Evolutionary conservation across 2,113 vertebrate species (phyloP), one percentile per base, ranked within the genome.

Genomic region (Garra rufa): DNA sequence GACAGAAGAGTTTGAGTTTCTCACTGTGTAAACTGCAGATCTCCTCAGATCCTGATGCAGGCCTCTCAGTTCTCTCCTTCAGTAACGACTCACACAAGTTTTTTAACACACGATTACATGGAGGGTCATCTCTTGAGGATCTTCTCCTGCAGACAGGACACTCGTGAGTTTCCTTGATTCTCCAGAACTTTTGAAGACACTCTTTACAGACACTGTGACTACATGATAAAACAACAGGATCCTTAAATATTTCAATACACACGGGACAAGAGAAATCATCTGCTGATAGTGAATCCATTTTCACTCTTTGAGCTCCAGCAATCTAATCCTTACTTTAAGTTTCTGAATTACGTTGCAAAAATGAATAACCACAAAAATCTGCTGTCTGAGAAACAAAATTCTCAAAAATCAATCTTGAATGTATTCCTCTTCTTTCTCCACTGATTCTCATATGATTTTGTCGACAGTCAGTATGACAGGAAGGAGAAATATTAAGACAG

Each of bases 101-200:
- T 43, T 34, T 70, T 43, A 70, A 43, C 1, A 13, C 30, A 10
- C 10, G 38, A n/a, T 70, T 70, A 43, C 15, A 38, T 2, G 34
- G 67, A 70, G 34, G 67, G 1, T 41, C 67, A 11, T 41, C 19
- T 21, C 17, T 70, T 21, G 67, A 70, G 14, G 10, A 50, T 17
- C 34, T 6, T n/a, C 67, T 70, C 30, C 67, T 17, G 19, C 67
- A 70, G 17, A 70, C 67, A n/a, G 67, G 67, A 70, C 67, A 70
- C 30, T 70, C 67, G 15, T 43, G 30, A 70, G 67, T n/a, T 41
- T 43, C 1, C 19, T 41, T 70, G 34, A 4, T 38, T 9, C 34
- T 70, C 30, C 30, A 70, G 30, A 38, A 41, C 19, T 11, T 17
- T 4, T 70, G 30, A 10, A 70, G 30, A 41, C 38, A 41, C 30